phyloP scores from a whole-genome alignment of 1,140 invertebrate species.

The Zaprionus ornatus region DNA sequence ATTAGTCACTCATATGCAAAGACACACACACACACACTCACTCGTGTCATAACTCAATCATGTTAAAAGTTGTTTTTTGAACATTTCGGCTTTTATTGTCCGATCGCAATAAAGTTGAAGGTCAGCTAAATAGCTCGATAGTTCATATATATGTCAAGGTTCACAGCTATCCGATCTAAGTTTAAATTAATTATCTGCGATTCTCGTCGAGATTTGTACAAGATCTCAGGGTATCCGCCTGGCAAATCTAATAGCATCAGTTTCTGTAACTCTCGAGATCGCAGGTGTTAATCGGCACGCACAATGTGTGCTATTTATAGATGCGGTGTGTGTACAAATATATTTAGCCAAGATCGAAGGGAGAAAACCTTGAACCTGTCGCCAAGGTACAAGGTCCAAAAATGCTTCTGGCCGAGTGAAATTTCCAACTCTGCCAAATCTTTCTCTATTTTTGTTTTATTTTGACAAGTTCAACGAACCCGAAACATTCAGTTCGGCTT shows the following conservation, averaged over 20 bases:
- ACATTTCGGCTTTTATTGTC: not conserved
- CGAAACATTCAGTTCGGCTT: not conserved
- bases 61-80: not conserved
- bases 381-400: not conserved
- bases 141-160: not conserved
- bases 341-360: not conserved
- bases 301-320: not conserved
- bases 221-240: not conserved
- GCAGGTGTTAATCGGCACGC: not conserved
- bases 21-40: not conserved
- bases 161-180: not conserved
- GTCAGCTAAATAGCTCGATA: not conserved
- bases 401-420: not conserved
- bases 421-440: not conserved
- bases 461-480: conserved; percentile 45
- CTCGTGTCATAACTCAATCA: not conserved
- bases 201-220: not conserved
- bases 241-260: not conserved
- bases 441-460: not conserved
- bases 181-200: not conserved
- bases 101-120: not conserved
- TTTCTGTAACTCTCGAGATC: not conserved
- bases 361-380: not conserved
- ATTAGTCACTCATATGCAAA: not conserved
- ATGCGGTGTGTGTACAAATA: not conserved